Base-by-base conservation (phyloP, 2,888 invertebrate genomes). In the Torymus texanus region DNA sequence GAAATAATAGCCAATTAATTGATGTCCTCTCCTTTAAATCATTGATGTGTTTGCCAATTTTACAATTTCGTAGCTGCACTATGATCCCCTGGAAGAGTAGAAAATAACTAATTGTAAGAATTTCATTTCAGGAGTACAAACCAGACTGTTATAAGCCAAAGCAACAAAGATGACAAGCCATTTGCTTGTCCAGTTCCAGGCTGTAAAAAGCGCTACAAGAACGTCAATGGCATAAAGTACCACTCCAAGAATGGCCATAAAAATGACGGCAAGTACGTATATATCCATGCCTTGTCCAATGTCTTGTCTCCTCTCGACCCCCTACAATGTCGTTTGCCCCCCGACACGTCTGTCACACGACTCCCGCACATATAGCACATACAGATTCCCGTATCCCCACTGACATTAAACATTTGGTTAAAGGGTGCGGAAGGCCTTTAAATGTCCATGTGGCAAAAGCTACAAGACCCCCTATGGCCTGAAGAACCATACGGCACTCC, bases 231-330 rank as follows among this genome's bases (percentile, higher is more conserved):
- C 77, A 96, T 96, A 87, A 96, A 96, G 88, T 96, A 97, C 90
- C 96, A 97, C 91, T 95, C 95, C 62, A 95, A 95, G 90, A 95
- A 96, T 89, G 95, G 96, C 11, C 96, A 97, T 90, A 95, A 95
- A 91, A 95, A 95, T 89, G 95, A 95, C 86, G 82, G 82, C 72
- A 82, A 80, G 82, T 82, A 75, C 21, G 82, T 82, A 75, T 75
- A 5, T 8, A 41, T 41, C 8, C 41, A 41, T 41, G 21, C 21
- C 21, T 21, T 1, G 21, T 21, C 2, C 8, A 41, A 41, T 41
- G 1, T 41, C 41, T 41, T 41, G 41, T 41, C 41, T 8, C 41
- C 8, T 41, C 41, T 41, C 41, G 41, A 41, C 41, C 41, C 41
- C 41, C 41, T 41, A 8, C 8, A 41, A 5, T 8, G 41, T 8